Percentiles rank a stretch among this genome's conserved stretches.
Evolutionary conservation across 2,797 vertebrate genomes (phyloP).

Genomic region (Sebastes minor): DNA sequence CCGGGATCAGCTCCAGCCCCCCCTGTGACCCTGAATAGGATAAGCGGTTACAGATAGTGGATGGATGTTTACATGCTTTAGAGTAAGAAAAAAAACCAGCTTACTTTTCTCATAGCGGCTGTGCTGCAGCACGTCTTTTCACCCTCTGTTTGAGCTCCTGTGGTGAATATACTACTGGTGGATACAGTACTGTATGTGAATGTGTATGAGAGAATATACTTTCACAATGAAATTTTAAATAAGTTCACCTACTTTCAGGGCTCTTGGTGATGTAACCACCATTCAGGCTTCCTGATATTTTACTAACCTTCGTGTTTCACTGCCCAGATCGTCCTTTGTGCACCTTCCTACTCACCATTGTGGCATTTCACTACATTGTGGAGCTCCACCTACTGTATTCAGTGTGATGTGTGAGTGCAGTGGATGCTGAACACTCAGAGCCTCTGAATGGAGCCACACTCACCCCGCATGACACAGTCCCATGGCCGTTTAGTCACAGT

Average conservation of each 20-base stretch:
- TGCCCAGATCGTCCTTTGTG: neutral
- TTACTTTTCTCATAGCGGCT: no score
- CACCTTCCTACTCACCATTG: constrained; percentile 7
- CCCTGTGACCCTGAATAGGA: no score
- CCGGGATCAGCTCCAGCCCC: no score
- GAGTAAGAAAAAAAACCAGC: no score
- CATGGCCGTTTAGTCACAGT: constrained; percentile 20
- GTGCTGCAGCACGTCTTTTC: no score
- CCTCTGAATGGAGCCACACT: constrained; percentile 25
- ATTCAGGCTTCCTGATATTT: neutral
- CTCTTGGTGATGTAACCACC: neutral
- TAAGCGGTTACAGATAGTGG: no score
- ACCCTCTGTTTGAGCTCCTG: no score
- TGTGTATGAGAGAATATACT: neutral
- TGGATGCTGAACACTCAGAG: constrained; percentile 15
- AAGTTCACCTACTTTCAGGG: neutral
- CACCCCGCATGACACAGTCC: constrained; percentile 29
- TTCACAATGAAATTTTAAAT: neutral
- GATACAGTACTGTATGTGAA: neutral
- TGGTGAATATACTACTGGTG: neutral
- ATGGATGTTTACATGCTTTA: no score
- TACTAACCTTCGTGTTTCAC: neutral
- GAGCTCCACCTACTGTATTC: constrained; percentile 26
- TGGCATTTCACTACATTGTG: constrained; percentile 13
- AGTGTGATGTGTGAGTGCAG: neutral